Evolutionary conservation across 2,888 invertebrate species (phyloP), one percentile per base, ranked within the genome.

Genomic region (Ochropacha duplaris): DNA sequence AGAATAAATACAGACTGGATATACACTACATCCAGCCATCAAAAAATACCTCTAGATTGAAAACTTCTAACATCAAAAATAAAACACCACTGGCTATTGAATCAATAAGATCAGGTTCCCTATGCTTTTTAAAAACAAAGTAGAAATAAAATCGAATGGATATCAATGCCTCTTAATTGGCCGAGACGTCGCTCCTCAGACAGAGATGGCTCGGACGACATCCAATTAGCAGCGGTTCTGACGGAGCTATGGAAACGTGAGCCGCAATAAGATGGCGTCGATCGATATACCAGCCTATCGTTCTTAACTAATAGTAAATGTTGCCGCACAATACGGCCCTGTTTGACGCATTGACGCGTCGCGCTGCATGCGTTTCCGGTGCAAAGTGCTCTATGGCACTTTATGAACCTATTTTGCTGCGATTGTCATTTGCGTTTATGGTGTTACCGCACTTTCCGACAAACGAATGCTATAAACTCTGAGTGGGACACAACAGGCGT

Each of bases 161-260:
- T 75, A 76, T 78, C 80, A 74, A 78, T 79, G 74, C 70, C 64
- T 62, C 62, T 64, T 81, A 81, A 79, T 79, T 79, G 71, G 68
- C 56, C 58, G 58, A 63, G 67, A 68, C 65, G 60, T 67, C 58
- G 71, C 66, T 60, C 64, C 56, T 52, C 57, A 60, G 64, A 63
- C 62, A 67, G 62, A 36, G 60, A n/a, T n/a, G 36, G 36, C 61
- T 63, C 60, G 65, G 64, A 64, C 59, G 66, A 68, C 78, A 65
- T 74, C 78, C 81, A 82, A 83, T 83, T 82, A 83, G 68, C 62
- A 61, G 36, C 54, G 58, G 54, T 58, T 62, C 57, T 64, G 62
- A 28, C 59, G 50, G 58, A 31, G 50, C 60, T 58, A 62, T 64
- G 61, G 65, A 64, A 68, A 68, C 63, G 59, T 59, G 65, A 69